phyloP scores from a whole-genome alignment of 2,113 vertebrate species.

The Tragelaphus scriptus region DNA sequence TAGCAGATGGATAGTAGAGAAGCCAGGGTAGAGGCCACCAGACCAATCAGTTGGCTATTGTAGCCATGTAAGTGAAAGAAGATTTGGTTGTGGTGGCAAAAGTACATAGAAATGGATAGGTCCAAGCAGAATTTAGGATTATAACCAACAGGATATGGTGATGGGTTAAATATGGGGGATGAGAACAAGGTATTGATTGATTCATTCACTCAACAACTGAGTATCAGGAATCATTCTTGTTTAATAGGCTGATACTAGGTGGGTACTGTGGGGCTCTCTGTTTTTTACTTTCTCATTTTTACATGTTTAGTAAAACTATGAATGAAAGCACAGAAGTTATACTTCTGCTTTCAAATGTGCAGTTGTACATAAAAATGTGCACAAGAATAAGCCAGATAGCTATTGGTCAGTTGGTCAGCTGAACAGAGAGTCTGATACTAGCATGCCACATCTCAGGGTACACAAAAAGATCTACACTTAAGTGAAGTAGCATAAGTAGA shows the following conservation, averaged over 20 bases:
- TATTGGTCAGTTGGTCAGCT: background rate
- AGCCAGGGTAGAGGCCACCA: background rate
- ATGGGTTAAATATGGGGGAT: background rate
- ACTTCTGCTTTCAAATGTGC: conserved; percentile 27
- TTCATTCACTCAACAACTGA: background rate
- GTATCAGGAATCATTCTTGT: background rate
- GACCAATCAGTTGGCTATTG: background rate
- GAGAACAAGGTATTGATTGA: background rate
- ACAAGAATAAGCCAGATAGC: background rate
- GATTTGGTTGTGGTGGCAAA: background rate
- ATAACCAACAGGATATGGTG: background rate
- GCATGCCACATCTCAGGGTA: background rate
- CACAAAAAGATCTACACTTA: background rate
- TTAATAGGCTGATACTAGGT: background rate
- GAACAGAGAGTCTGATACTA: background rate
- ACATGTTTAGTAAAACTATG: conserved; percentile 16
- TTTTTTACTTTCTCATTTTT: conserved; percentile 38
- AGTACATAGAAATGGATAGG: background rate
- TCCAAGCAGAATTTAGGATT: background rate
- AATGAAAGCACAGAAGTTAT: conserved; percentile 19
- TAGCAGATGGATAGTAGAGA: background rate
- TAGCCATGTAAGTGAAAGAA: background rate
- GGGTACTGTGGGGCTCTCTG: background rate
- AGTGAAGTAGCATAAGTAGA: background rate
- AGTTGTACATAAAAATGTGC: background rate